Percentiles rank a stretch among this genome's conserved stretches.
Conservation (phyloP, 35 echinoderm and acorn worm genomes). For the Nesometra sesokonis region DNA sequence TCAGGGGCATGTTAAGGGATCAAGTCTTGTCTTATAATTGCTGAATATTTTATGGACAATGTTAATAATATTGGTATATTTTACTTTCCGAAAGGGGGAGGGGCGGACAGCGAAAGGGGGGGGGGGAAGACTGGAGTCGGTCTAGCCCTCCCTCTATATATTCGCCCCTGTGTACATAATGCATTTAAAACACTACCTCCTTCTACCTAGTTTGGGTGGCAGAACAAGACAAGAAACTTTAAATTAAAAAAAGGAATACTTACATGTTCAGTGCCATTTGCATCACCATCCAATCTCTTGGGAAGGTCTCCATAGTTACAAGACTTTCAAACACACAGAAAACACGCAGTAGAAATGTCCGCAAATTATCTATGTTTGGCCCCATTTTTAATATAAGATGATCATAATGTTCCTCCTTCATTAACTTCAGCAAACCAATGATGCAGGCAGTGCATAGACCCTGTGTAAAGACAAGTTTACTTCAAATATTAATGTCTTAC, state of each 20-base stretch:
- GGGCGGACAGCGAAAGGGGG: too few relatives aligned
- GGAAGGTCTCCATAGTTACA: conserved; percentile 43
- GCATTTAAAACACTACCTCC: too few relatives aligned
- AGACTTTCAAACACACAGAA: conserved; percentile 53
- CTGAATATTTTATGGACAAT: too few relatives aligned
- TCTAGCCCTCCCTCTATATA: too few relatives aligned
- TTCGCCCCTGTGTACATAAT: too few relatives aligned
- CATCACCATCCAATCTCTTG: conserved; percentile 69
- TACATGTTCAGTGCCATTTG: conserved; percentile 75
- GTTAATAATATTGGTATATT: too few relatives aligned
- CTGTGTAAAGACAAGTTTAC: conserved; percentile 10
- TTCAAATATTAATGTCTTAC: not conserved
- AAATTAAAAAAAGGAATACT: not conserved
- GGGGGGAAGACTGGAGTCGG: too few relatives aligned
- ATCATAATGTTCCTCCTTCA: conserved; percentile 77
- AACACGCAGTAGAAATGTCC: conserved; percentile 47
- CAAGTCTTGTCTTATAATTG: too few relatives aligned
- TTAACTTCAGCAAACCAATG: conserved; percentile 47
- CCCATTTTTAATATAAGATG: not conserved
- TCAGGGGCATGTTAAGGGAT: too few relatives aligned
- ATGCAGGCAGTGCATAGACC: conserved; percentile 63
- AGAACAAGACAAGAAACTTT: too few relatives aligned
- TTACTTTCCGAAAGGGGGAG: too few relatives aligned
- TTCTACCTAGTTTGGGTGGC: too few relatives aligned
- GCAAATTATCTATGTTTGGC: not conserved